phyloP scores from a whole-genome alignment of 2,888 invertebrate genomes.

The Pandemis heparana region DNA sequence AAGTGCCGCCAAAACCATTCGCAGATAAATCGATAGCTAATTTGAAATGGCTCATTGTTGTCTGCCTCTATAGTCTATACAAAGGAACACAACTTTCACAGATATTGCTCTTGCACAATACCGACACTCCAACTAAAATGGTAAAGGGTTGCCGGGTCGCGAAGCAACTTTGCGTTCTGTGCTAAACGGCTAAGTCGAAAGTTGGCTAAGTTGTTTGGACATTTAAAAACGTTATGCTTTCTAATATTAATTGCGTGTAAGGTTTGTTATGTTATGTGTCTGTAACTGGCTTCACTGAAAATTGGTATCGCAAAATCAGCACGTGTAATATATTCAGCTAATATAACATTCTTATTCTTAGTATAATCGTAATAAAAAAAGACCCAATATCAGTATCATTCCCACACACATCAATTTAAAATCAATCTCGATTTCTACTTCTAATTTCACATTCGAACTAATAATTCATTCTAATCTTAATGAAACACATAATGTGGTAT shows the following conservation, averaged over 20 bases:
- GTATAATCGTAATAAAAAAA: no score
- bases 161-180: constrained; percentile 37
- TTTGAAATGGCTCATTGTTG: constrained; percentile 83
- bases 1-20: constrained; percentile 71
- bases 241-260: no score
- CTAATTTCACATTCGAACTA: background rate
- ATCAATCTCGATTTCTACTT: background rate
- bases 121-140: constrained; percentile 53
- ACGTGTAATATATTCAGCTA: no score
- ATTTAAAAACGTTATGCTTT: background rate
- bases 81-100: constrained; percentile 80
- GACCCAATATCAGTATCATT: no score
- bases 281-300: no score
- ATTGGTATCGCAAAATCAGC: no score
- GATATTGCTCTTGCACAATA: constrained; percentile 73
- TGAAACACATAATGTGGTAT: constrained; percentile 2
- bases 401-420: no score
- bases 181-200: constrained; percentile 17
- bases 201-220: background rate
- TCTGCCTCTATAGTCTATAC: constrained; percentile 66
- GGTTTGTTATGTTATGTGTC: no score
- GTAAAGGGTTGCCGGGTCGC: constrained; percentile 49
- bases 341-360: no score
- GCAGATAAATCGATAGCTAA: constrained; percentile 82
- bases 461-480: constrained; percentile 10